A percentile compares a stretch with the other conserved stretches of the same genome.
Conservation (phyloP, 2,797 vertebrate species). For the Nasua narica region DNA sequence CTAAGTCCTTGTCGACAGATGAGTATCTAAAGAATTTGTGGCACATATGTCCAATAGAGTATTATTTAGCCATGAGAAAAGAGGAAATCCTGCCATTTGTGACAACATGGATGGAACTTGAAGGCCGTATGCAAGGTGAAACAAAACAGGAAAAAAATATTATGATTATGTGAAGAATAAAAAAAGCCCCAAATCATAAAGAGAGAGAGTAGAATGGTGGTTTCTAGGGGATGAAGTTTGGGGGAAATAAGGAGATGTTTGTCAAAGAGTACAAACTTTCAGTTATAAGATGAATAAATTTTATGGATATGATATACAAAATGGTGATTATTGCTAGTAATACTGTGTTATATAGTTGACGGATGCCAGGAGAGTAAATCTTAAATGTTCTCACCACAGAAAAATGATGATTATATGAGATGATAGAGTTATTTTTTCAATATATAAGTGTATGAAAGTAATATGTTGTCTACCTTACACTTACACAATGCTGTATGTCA, state of each 20-base stretch:
- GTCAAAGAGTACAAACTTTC: background rate
- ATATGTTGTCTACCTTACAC: background rate
- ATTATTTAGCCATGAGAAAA: background rate
- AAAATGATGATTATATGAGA: background rate
- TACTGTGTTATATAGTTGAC: background rate
- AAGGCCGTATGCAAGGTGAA: background rate
- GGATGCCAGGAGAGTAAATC: background rate
- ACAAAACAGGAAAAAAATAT: background rate
- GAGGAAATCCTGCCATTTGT: background rate
- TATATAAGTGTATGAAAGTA: background rate
- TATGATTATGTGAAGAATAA: background rate
- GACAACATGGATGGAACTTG: background rate
- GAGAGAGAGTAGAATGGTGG: background rate
- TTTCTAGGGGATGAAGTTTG: background rate
- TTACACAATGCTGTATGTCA: background rate
- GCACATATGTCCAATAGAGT: background rate
- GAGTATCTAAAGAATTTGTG: background rate
- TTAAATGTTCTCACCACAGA: background rate
- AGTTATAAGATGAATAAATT: background rate
- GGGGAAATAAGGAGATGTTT: background rate
- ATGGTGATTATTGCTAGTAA: background rate
- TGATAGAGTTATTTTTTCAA: background rate
- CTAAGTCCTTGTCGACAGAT: background rate
- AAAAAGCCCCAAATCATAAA: background rate
- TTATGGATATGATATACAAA: background rate